A percentile compares a stretch with the other conserved stretches of the same genome.
phyloP scores from a whole-genome alignment of 2,113 vertebrate species.

The Aegithalos caudatus region DNA sequence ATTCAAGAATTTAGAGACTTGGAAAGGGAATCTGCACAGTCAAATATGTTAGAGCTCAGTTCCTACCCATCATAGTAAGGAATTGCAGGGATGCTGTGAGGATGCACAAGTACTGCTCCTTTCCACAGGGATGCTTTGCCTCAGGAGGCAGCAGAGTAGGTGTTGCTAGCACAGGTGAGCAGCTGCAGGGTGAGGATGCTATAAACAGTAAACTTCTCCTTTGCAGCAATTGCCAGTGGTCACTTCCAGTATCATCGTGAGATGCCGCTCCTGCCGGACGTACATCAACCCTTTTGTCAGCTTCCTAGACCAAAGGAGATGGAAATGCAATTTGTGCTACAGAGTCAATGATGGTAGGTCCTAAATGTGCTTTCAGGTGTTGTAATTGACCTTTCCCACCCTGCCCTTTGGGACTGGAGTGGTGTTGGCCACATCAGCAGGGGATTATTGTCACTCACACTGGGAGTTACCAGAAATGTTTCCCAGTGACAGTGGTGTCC shows the following conservation, averaged over 20 bases:
- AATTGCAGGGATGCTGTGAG: neutral
- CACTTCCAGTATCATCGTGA: slow-evolving; percentile 94
- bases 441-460: rapidly evolving
- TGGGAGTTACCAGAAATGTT: neutral
- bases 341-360: slow-evolving; percentile 92
- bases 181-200: neutral
- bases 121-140: neutral
- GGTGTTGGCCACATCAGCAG: neutral
- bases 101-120: neutral
- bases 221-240: slow-evolving; percentile 94
- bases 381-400: neutral
- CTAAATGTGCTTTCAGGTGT: neutral
- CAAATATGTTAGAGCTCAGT: neutral
- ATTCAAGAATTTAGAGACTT: neutral
- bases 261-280: slow-evolving; percentile 94
- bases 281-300: slow-evolving; percentile 97
- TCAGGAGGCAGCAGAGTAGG: neutral
- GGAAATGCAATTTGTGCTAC: slow-evolving; percentile 97
- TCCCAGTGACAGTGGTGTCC: neutral
- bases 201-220: slow-evolving; percentile 3
- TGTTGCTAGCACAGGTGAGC: neutral
- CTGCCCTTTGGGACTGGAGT: neutral
- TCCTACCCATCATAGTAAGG: rapidly evolving
- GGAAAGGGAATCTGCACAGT: neutral
- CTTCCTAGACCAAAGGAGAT: slow-evolving; percentile 93